These are phyloP conservation scores for Mastomys natalensis DNA, from an alignment of 2,113 vertebrate species.

Conservation along the genomic window DNA sequence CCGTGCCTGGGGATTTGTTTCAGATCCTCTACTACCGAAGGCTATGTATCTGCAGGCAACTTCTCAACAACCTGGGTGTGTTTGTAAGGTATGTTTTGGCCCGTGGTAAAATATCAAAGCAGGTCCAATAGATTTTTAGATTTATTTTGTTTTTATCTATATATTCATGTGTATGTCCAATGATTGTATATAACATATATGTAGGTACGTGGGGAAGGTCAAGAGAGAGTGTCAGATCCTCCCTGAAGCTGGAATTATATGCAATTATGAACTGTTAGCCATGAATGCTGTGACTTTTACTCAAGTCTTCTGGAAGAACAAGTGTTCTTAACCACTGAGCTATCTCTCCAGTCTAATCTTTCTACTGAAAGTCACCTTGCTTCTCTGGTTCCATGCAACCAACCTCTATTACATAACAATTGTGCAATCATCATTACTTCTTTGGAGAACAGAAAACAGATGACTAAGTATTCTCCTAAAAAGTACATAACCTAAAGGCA, in stretches of 20 bases:
- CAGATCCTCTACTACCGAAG: neutral
- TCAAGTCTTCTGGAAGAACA: neutral
- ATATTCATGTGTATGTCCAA: neutral
- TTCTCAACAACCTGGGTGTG: neutral
- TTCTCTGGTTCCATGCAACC: constrained; percentile 32
- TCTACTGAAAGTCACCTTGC: neutral
- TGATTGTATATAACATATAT: neutral
- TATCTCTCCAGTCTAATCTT: neutral
- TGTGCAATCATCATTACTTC: constrained; percentile 5
- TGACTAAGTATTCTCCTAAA: constrained; percentile 30
- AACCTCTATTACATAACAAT: neutral
- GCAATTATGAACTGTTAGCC: neutral
- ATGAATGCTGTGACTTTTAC: neutral
- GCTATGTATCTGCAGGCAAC: neutral
- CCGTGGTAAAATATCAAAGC: neutral
- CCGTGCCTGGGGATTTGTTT: neutral
- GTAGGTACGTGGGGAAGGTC: neutral
- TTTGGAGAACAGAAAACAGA: constrained; percentile 33
- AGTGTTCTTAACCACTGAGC: neutral
- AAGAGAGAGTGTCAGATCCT: neutral
- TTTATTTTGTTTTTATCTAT: neutral
- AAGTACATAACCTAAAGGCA: neutral
- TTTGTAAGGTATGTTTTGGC: neutral
- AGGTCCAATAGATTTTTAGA: neutral
- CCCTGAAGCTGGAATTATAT: neutral